phyloP scores from a whole-genome alignment of 2,888 invertebrate species.

The Pasiphila rectangulata region DNA sequence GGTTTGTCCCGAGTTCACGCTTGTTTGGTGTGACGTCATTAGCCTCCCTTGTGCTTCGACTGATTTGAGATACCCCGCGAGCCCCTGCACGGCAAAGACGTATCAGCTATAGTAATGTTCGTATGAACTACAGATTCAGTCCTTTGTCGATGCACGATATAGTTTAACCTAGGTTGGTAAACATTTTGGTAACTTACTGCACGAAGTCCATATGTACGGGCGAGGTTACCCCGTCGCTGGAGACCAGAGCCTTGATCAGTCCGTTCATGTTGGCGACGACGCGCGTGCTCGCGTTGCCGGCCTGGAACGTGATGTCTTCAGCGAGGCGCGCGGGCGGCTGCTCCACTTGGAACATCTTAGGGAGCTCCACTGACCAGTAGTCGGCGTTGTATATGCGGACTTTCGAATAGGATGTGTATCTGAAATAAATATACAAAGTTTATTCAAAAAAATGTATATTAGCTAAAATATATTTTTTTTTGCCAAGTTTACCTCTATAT shows the following conservation, averaged over 20 bases:
- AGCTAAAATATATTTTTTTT: too few species aligned
- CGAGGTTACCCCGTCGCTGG: slow-evolving; percentile 50
- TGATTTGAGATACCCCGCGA: too few species aligned
- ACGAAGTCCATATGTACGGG: slow-evolving; percentile 89
- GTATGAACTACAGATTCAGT: too few species aligned
- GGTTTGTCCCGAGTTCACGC: too few species aligned
- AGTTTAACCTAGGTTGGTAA: too few species aligned
- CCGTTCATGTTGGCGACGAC: slow-evolving; percentile 86
- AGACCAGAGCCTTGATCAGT: slow-evolving; percentile 85
- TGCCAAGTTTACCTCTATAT: too few species aligned
- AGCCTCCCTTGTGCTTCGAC: too few species aligned
- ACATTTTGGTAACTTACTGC: slow-evolving; percentile 76
- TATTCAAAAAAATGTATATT: too few species aligned
- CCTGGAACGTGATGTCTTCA: slow-evolving; percentile 58
- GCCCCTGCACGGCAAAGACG: too few species aligned
- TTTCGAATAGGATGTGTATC: slow-evolving; percentile 77
- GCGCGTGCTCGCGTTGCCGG: slow-evolving; percentile 56
- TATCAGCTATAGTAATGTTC: too few species aligned
- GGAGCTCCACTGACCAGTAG: slow-evolving; percentile 66
- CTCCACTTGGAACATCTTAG: slow-evolving; percentile 67
- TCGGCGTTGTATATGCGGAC: slow-evolving; percentile 79
- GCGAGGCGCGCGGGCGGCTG: slow-evolving; percentile 52
- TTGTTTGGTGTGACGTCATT: too few species aligned
- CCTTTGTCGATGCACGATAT: too few species aligned
- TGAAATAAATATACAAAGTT: slow-evolving; percentile 22